Evolutionary conservation across 2,888 invertebrate genomes (phyloP).

Genomic region (Eumerus sabulonum): DNA sequence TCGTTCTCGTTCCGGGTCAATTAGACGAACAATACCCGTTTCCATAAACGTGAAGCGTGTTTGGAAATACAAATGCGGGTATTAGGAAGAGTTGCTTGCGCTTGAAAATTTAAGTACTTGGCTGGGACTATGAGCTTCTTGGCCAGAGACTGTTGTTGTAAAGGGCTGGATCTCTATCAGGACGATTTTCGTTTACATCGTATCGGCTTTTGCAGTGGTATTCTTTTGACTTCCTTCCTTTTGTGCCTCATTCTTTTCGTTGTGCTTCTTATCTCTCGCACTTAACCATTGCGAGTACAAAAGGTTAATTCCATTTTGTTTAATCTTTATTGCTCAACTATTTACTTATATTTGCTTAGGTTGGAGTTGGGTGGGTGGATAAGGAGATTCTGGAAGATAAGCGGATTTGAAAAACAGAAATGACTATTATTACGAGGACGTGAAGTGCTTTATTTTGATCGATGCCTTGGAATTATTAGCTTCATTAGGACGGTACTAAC

Average conservation of each 20-base stretch:
- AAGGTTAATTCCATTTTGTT: slow-evolving; percentile 57
- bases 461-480: slow-evolving; percentile 48
- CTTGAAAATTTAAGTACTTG: slow-evolving; percentile 32
- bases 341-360: slow-evolving; percentile 42
- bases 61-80: slow-evolving; percentile 61
- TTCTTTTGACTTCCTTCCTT: slow-evolving; percentile 12
- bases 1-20: slow-evolving; percentile 49
- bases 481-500: slow-evolving; percentile 30
- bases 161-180: slow-evolving; percentile 47
- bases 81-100: slow-evolving; percentile 54
- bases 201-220: slow-evolving; percentile 17
- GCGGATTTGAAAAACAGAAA: slow-evolving; percentile 43
- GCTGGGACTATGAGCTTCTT: not conserved
- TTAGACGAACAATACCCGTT: slow-evolving; percentile 60
- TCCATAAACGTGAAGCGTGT: slow-evolving; percentile 62
- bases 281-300: slow-evolving; percentile 34
- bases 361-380: not conserved
- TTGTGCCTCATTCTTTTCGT: slow-evolving; percentile 1
- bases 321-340: slow-evolving; percentile 57
- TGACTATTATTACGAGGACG: slow-evolving; percentile 51
- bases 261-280: slow-evolving; percentile 33
- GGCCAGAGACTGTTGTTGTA: not conserved
- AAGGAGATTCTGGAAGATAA: slow-evolving; percentile 37
- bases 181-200: slow-evolving; percentile 39
- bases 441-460: slow-evolving; percentile 62